These are phyloP conservation scores for Herpetotheres cachinnans DNA, from an alignment of 2,113 vertebrate species.

Conservation along the genomic window DNA sequence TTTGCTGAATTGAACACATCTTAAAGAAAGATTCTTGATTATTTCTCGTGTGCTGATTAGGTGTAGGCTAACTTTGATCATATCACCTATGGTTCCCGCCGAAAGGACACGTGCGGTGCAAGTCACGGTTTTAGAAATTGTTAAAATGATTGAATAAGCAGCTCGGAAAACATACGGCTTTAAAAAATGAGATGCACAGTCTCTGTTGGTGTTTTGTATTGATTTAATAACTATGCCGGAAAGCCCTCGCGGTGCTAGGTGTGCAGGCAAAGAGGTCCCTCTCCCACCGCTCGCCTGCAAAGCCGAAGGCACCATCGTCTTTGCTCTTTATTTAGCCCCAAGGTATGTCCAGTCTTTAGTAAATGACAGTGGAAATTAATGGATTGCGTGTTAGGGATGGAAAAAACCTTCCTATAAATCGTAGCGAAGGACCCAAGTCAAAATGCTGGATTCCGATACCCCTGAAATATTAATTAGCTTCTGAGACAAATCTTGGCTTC, in stretches of 20 bases:
- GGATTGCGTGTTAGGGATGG: neutral
- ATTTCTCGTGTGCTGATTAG: neutral
- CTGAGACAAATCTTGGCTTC: neutral
- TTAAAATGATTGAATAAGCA: slow-evolving; percentile 55
- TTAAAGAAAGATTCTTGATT: slow-evolving; percentile 57
- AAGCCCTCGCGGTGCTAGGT: fast-evolving
- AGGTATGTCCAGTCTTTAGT: neutral
- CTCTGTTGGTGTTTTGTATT: neutral
- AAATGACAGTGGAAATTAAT: neutral
- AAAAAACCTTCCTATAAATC: neutral
- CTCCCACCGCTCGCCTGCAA: fast-evolving
- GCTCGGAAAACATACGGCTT: neutral
- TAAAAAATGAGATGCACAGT: neutral
- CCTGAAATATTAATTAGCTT: neutral
- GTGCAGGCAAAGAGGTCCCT: neutral
- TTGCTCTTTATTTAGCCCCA: neutral
- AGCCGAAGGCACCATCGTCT: fast-evolving
- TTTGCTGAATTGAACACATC: slow-evolving; percentile 53
- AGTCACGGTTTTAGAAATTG: neutral
- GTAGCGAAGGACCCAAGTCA: neutral
- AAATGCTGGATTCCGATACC: neutral
- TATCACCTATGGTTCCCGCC: neutral
- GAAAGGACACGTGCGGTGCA: neutral
- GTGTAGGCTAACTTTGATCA: slow-evolving; percentile 60
- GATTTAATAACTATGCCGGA: neutral